phyloP scores from a whole-genome alignment of 2,888 invertebrate species.

The Tryphoninae sp. region DNA sequence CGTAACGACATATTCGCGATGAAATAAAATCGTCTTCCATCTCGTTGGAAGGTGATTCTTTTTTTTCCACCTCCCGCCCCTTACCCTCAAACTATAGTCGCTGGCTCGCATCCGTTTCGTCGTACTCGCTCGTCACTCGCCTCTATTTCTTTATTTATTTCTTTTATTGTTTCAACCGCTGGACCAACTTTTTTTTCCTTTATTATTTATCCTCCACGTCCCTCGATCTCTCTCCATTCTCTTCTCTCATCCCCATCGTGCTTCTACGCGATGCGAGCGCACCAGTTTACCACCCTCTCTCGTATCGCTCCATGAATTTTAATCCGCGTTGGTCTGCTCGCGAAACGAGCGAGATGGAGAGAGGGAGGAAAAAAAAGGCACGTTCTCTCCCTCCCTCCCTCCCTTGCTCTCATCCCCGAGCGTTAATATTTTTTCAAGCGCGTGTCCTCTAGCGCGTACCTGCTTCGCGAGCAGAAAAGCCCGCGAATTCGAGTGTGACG shows the following conservation, averaged over 20 bases:
- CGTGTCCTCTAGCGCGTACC: constrained; percentile 40
- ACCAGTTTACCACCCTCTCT: constrained; percentile 55
- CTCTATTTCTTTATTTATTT: constrained; percentile 47
- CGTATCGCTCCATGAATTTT: constrained; percentile 74
- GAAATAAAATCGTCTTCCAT: not conserved
- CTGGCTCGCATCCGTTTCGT: constrained; percentile 19
- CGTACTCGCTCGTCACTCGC: constrained; percentile 16
- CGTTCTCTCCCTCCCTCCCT: constrained; percentile 16
- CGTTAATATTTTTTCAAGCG: constrained; percentile 68
- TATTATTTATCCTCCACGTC: constrained; percentile 9
- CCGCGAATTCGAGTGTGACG: constrained; percentile 44
- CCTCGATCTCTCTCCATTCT: constrained; percentile 23
- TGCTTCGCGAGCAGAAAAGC: constrained; percentile 39
- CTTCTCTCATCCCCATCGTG: constrained; percentile 52
- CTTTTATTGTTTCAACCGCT: constrained; percentile 26
- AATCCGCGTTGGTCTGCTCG: constrained; percentile 66
- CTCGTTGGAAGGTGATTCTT: not conserved
- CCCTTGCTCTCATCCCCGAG: constrained; percentile 17
- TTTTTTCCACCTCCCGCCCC: constrained; percentile 19
- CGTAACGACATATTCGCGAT: not conserved
- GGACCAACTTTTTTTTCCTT: constrained; percentile 26
- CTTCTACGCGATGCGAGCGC: constrained; percentile 57
- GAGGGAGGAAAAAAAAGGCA: constrained; percentile 53
- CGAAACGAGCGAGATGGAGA: constrained; percentile 31
- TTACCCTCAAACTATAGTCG: constrained; percentile 6